These are phyloP conservation scores for Psammodynastes pulverulentus DNA, from an alignment of 2,113 vertebrate genomes.

Conservation along the genomic window DNA sequence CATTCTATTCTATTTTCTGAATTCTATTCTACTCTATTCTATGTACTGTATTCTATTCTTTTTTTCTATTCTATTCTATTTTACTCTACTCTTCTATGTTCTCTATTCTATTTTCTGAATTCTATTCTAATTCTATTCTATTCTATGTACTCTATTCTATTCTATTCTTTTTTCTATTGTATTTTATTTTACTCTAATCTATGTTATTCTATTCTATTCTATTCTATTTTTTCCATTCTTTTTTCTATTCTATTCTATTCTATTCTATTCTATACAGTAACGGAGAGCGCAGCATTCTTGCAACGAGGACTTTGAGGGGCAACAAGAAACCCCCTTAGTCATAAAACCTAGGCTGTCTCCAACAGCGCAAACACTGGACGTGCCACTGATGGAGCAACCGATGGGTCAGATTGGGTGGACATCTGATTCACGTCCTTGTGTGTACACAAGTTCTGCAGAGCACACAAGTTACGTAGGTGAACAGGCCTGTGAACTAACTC, in stretches of 20 bases:
- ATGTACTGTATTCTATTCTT: too few relatives aligned
- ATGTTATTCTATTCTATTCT: too few relatives aligned
- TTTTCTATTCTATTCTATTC: too few relatives aligned
- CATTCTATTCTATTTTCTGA: too few relatives aligned
- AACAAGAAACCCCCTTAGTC: not conserved
- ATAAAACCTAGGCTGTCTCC: not conserved
- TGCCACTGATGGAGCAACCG: not conserved
- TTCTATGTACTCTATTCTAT: not conserved
- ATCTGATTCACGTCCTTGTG: not conserved
- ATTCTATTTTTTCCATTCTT: too few relatives aligned
- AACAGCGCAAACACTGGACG: not conserved
- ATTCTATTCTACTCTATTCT: too few relatives aligned
- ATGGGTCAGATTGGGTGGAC: not conserved
- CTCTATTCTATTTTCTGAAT: too few relatives aligned
- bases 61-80: too few relatives aligned
- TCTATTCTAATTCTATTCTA: too few relatives aligned
- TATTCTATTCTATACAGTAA: not conserved
- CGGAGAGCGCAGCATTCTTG: not conserved
- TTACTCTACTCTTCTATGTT: too few relatives aligned
- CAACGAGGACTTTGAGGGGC: not conserved
- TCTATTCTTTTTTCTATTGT: not conserved
- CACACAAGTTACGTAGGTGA: not conserved
- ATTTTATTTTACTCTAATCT: too few relatives aligned
- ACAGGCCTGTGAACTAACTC: not conserved
- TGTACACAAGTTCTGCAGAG: not conserved